phyloP scores from a whole-genome alignment of 2,797 vertebrate species.

The Eulemur mongoz region DNA sequence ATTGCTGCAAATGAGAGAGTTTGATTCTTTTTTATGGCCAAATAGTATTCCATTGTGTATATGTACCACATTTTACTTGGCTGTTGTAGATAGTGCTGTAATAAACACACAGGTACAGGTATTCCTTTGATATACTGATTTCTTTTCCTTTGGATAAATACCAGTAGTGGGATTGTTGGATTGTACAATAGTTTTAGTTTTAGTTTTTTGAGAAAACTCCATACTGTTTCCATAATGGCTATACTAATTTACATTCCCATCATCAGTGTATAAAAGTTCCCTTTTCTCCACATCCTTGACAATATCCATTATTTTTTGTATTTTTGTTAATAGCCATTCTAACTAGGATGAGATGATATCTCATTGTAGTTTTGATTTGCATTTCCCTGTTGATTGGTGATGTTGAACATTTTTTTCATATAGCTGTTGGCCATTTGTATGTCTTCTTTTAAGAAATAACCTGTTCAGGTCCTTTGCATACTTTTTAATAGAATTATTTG shows the following conservation, averaged over 20 bases:
- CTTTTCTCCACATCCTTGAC: not conserved
- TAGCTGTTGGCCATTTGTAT: not conserved
- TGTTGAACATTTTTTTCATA: not conserved
- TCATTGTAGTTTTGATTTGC: not conserved
- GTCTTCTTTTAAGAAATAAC: not conserved
- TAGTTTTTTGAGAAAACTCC: not conserved
- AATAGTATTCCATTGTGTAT: not conserved
- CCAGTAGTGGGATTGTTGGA: not conserved
- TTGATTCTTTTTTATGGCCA: not conserved
- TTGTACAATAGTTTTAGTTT: not conserved
- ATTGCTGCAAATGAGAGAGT: not conserved
- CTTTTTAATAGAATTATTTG: not conserved
- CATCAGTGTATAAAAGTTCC: not conserved
- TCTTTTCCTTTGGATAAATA: not conserved
- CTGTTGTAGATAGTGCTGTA: not conserved
- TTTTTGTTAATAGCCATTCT: not conserved
- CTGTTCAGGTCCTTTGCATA: not conserved
- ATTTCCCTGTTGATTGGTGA: not conserved
- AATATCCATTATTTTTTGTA: not conserved
- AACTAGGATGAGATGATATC: not conserved
- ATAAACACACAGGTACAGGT: not conserved
- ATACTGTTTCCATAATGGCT: not conserved
- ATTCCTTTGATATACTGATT: not conserved
- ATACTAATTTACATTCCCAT: not conserved
- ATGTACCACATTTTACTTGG: not conserved